phyloP scores from a whole-genome alignment of 2,888 invertebrate species.

The Agriopis marginaria region DNA sequence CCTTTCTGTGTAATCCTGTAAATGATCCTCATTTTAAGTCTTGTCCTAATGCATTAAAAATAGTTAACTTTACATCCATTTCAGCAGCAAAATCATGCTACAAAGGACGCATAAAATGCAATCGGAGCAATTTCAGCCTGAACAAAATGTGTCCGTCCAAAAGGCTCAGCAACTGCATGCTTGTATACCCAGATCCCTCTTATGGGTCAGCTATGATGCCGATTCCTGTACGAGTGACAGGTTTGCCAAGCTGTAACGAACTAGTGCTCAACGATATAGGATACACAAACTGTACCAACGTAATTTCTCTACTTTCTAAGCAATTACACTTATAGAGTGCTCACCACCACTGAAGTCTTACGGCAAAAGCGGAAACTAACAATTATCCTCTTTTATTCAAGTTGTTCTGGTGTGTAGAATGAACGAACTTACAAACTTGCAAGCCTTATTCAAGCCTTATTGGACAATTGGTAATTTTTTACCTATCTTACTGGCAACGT shows the following conservation, averaged over 20 bases:
- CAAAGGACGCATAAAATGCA: neutral
- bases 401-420: too few species aligned
- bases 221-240: neutral
- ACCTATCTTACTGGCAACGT: too few species aligned
- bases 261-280: neutral
- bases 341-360: too few species aligned
- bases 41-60: too few species aligned
- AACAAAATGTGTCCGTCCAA: neutral
- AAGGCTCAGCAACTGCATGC: neutral
- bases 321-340: neutral
- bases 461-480: too few species aligned
- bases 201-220: neutral
- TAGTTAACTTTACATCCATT: neutral
- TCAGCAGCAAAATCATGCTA: neutral
- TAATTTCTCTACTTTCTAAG: conserved; percentile 6
- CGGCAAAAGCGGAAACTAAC: too few species aligned
- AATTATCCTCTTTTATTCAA: too few species aligned
- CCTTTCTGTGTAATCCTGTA: too few species aligned
- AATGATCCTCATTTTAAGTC: too few species aligned
- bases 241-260: neutral
- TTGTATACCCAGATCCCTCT: neutral
- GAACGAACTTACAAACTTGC: too few species aligned
- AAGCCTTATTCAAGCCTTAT: too few species aligned
- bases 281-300: conserved; percentile 5
- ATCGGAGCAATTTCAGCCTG: neutral